phyloP scores from a whole-genome alignment of 1,140 invertebrate genomes.

The Drosophila ambigua region DNA sequence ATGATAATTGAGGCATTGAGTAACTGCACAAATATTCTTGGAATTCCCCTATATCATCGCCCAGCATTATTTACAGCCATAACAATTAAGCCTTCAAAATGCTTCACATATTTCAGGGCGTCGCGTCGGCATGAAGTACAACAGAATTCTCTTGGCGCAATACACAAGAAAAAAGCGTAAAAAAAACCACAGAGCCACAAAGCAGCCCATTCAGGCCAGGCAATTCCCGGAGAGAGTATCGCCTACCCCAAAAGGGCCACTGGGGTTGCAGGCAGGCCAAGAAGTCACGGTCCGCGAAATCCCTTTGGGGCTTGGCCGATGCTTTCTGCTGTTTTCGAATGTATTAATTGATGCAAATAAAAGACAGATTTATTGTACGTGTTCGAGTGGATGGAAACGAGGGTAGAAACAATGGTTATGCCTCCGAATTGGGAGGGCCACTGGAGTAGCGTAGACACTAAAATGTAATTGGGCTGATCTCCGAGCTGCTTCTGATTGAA shows the following conservation, averaged over 20 bases:
- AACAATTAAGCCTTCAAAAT: slow-evolving; percentile 65
- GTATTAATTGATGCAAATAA: slow-evolving; percentile 56
- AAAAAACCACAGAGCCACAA: slow-evolving; percentile 2
- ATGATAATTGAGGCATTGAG: slow-evolving; percentile 18
- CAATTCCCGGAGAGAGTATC: slow-evolving; percentile 33
- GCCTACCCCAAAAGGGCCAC: neutral
- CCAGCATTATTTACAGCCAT: slow-evolving; percentile 54
- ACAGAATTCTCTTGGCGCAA: slow-evolving; percentile 33
- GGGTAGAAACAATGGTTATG: slow-evolving; percentile 3
- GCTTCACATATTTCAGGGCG: slow-evolving; percentile 34
- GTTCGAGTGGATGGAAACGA: slow-evolving; percentile 6
- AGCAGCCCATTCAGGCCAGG: slow-evolving; percentile 4
- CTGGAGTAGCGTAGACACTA: neutral
- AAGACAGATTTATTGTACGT: slow-evolving; percentile 60
- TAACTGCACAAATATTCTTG: neutral
- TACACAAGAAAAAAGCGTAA: slow-evolving; percentile 36
- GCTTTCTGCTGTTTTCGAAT: slow-evolving; percentile 17
- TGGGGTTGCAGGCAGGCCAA: slow-evolving; percentile 4
- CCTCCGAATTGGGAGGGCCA: neutral
- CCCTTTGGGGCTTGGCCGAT: slow-evolving; percentile 30
- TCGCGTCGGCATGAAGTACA: slow-evolving; percentile 49
- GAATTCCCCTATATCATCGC: slow-evolving; percentile 18
- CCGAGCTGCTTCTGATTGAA: neutral
- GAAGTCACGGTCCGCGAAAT: slow-evolving; percentile 32
- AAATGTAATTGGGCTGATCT: slow-evolving; percentile 16